Base-by-base conservation (phyloP, 2,797 vertebrate genomes). In the Lacerta bilineata region DNA sequence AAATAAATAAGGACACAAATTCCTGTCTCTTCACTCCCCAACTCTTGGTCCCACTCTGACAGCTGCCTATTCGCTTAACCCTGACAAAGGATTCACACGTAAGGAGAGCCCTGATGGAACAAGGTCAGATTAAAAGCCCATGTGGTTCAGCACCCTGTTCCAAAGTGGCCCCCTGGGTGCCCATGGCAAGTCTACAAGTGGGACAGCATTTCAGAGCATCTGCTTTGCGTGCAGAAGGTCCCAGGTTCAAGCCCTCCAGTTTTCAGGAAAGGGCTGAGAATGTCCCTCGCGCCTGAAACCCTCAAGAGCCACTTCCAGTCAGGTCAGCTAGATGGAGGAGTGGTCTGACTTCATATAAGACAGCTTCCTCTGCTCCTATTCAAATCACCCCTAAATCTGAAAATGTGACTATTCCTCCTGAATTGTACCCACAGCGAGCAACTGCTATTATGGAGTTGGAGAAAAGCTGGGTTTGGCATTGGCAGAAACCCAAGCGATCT, bases 371-470 rank as follows among this genome's bases (percentile, higher is more conserved):
- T 55, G 50, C 50, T 55, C 50, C 50, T 55, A 55, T 15, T 55
- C 50, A 55, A 55, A 55, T 55, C 50, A 55, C 50, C 3, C 50
- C 50, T 55, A 15, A 15, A 55, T 55, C 13, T 55, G 13, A 15
- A 55, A 55, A 15, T 55, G 50, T 55, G 50, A 55, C 50, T 55
- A 55, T 5, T 8, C 61, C 23, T 10, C 4, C 1, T 75, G 25
- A 64, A 39, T 72, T 94, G 88, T 91, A n/a, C 95, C 94, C 83
- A 33, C 95, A 99, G 99, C 98, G 98, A 95, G 98, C 98, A 4
- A 98, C 98, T 91, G 98, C 98, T 5, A 99, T 98, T 91, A 91
- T 99, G 93, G 98, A 99, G 90, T 98, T 99, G 96, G 99, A 99
- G 96, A 98, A 96, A 66, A 97, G 97, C 74, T 96, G 98, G 92